Base-by-base conservation (phyloP, 2,888 invertebrate species). In the Protodeltote pygarga region DNA sequence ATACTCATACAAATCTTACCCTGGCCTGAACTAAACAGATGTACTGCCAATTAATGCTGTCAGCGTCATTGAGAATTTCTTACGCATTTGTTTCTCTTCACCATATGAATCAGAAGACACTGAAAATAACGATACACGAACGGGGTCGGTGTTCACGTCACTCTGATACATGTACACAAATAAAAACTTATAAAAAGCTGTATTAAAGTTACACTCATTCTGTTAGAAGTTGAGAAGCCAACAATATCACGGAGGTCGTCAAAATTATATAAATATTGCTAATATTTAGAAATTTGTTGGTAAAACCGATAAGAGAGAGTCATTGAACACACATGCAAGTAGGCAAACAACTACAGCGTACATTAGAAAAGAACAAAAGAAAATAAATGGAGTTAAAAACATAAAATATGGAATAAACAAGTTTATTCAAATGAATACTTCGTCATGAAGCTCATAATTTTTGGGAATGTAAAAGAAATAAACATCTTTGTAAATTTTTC, bases 61-160 rank as follows among this genome's bases (percentile, higher is more conserved):
- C 52, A 57, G 27, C 61, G 64, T 58, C 61, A 57, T 64, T 59
- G 54, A 62, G 63, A 58, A 50, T 41, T 48, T 62, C 60, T 67
- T 65, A 75, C 77, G 64, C 39, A 49, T 63, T 68, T 66, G 66
- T 59, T 67, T 47, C 65, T 70, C 57, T 66, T 71, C 59, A 51
- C 57, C 62, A 67, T 51, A 54, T 78, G 81, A 83, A 73, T 81
- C 75, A 77, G 66, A 63, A 42, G 48, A 64, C 55, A 67, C 69
- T 61, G 60, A 73, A 80, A 81, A 82, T 82, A 83, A 72, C 70
- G 55, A 63, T 46, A 62, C 64, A 73, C 62, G 59, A 73, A 70
- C 71, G 60, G 73, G 73, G 75, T 57, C 75, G 65, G 52, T 65
- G 61, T 67, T 71, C 70, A 61, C 76, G 75, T 75, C 77, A 77